Base-by-base conservation (phyloP, 2,888 invertebrate genomes). In the Perizoma affinitatum region DNA sequence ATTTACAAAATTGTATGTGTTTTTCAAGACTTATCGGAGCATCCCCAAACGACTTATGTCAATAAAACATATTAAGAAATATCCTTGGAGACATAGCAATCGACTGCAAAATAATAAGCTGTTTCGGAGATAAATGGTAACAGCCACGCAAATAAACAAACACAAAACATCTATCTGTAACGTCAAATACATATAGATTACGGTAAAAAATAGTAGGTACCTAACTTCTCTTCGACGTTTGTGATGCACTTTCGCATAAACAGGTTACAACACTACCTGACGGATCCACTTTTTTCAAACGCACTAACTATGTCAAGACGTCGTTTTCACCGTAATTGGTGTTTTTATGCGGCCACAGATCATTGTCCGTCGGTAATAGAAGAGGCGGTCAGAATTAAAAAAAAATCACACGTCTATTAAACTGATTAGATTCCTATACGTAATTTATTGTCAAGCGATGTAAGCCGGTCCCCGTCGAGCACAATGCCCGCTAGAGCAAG, bases 361-460 rank as follows among this genome's bases (percentile, higher is more conserved):
- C 68, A 73, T 73, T 73, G 73, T 71, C 69, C 69, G 57, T 59
- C 65, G 73, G 79, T 80, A 84, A 83, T 83, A 84, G 79, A 75
- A 80, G 76, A 71, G 71, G 63, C 65, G 67, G 74, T 72, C 69
- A 73, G 71, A 69, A 71, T 73, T 72, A 67, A 76, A 84, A 88
- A 87, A 89, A 89, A 87, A 87, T 83, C 86, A 87, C 84, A 87
- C 84, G 85, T 86, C 88, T 90, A 89, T 88, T 89, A 89, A 87
- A 90, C 86, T 89, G 91, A 91, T 92, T 91, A 91, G 92, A 91
- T 90, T 89, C 85, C 87, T 84, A 89, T 90, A 88, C 81, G 87
- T 90, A 88, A 91, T 90, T 91, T 91, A 91, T 91, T 90, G 90
- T 91, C 88, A 86, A 82, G 81, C 76, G 78, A 82, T 73, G 75